Conservation (phyloP, 2,113 vertebrate species). For the Zosterops lateralis region DNA sequence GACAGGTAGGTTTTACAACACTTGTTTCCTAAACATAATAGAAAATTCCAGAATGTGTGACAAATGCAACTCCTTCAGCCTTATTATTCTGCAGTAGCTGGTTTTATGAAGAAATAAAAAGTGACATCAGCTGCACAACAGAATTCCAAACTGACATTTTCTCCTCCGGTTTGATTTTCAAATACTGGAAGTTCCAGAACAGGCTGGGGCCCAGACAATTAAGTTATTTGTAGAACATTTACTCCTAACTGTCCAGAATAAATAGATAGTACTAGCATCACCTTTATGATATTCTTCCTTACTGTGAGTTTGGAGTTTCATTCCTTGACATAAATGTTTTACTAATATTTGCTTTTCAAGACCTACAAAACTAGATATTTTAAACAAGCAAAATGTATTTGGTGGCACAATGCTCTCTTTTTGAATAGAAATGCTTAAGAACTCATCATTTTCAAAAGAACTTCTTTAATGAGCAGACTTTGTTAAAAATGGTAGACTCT, state of each 20-base stretch:
- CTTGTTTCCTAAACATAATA: conserved; percentile 46
- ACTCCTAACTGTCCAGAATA: background rate
- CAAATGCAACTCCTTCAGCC: conserved; percentile 7
- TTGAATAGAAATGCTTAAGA: background rate
- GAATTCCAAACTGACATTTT: conserved; percentile 21
- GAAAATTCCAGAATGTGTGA: conserved; percentile 51
- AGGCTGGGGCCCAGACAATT: background rate
- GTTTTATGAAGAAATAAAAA: conserved; percentile 26
- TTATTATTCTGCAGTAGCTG: background rate
- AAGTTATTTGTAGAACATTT: background rate
- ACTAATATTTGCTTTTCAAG: background rate
- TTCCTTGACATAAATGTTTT: background rate
- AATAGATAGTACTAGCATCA: background rate
- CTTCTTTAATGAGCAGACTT: background rate
- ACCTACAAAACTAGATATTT: background rate
- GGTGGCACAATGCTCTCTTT: background rate
- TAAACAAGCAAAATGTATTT: background rate
- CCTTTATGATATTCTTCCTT: background rate
- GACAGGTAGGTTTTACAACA: conserved; percentile 66
- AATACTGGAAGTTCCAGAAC: background rate
- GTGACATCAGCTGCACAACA: background rate
- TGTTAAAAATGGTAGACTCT: background rate
- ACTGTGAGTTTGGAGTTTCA: background rate
- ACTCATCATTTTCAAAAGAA: background rate
- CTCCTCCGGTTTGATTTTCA: background rate